These are phyloP conservation scores for Trichonephila inaurata DNA, from an alignment of 1,140 invertebrate genomes.

Conservation along the genomic window DNA sequence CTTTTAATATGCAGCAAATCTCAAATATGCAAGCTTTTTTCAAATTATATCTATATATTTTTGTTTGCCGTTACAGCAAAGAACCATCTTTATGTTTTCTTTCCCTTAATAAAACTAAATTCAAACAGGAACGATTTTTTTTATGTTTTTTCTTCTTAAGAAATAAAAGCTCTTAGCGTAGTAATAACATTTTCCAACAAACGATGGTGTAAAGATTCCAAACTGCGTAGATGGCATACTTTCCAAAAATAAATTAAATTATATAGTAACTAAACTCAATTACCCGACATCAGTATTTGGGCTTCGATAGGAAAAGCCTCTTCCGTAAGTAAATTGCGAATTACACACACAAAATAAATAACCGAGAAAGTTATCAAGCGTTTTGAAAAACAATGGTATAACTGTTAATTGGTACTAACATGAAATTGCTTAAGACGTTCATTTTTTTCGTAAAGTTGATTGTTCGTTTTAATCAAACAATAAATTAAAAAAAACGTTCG, in stretches of 20 bases:
- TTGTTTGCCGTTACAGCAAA: too few species aligned
- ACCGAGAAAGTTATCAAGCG: neutral
- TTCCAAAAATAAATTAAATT: constrained; percentile 36
- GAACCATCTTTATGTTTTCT: too few species aligned
- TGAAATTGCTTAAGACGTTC: neutral
- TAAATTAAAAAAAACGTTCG: too few species aligned
- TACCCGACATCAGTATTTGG: constrained; percentile 4
- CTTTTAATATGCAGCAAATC: too few species aligned
- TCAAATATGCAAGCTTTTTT: too few species aligned
- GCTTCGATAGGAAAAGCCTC: neutral
- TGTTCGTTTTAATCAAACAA: too few species aligned
- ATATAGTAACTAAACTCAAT: constrained; percentile 30
- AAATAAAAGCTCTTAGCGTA: neutral
- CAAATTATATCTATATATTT: too few species aligned
- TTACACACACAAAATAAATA: neutral
- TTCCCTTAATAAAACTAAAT: too few species aligned
- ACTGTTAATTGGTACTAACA: neutral
- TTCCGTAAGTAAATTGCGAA: neutral
- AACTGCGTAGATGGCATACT: neutral
- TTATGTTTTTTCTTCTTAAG: too few species aligned
- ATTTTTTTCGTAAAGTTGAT: neutral
- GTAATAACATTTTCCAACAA: neutral
- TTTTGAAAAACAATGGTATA: neutral
- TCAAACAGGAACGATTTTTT: too few species aligned
- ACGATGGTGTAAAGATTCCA: neutral